Evolutionary conservation across 2,113 vertebrate genomes (phyloP), one percentile per base, ranked within the genome.

Genomic region (Brienomyrus brachyistius): DNA sequence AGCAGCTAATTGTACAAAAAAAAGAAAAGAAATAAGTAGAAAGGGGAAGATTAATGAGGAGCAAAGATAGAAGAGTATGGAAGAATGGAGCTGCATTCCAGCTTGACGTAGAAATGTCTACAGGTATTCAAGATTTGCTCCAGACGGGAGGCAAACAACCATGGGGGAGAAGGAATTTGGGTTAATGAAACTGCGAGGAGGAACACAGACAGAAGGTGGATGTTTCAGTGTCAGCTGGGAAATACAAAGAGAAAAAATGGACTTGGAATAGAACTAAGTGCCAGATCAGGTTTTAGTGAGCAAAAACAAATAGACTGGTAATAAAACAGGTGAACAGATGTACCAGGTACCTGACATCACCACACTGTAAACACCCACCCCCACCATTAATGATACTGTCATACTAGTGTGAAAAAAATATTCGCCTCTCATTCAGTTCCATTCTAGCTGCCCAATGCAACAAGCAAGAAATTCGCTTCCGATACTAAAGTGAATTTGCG

Each of bases 41-140:
- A 52, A 88, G 21, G 47, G n/a, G 7, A 8, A 74, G 45, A 88
- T 88, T 51, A 88, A 77, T 77, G 47, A 88, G 88, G 19, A 48
- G 31, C 88, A 80, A 51, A 23, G 0, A 15, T 88, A 17, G 62
- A 77, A 56, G 19, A 56, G 19, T 56, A 13, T 80, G 3, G 48
- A 88, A 50, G 5, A 13, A 2, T 31, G 59, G 15, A 77, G 4
- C 77, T 23, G 17, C 17, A 82, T 45, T 82, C 77, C 19, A 19
- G 77, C 40, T 21, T 84, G 19, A 48, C 3, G 35, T 47, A 45
- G 6, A 83, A 48, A n/a, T 48, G 21, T 48, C 15, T 48, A 40
- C 40, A 40, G 40, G 82, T 84, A n/a, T 80, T 35, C 5, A 43
- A 80, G 15, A 80, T 43, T 80, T 43, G 35, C 35, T 80, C 74